Evolutionary conservation across 2,888 invertebrate genomes (phyloP).

Genomic region (Epiblema foenella): DNA sequence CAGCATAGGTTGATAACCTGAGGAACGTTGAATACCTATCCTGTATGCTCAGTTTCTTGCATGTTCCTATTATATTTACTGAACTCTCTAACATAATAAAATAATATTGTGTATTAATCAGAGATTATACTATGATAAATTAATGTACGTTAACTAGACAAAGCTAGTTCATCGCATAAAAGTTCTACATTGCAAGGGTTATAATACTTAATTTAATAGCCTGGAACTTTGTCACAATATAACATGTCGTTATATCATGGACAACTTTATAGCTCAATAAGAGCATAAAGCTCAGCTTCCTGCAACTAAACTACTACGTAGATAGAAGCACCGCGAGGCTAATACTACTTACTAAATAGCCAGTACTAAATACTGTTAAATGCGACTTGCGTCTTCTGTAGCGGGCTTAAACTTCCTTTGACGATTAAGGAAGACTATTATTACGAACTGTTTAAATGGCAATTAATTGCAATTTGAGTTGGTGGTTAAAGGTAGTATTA

Average conservation of each 20-base stretch:
- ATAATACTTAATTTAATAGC: neutral
- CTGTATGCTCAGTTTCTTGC: too few species aligned
- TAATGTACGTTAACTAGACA: neutral
- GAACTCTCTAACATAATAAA: too few species aligned
- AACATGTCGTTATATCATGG: conserved; percentile 1
- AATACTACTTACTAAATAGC: conserved; percentile 24
- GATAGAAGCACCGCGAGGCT: conserved; percentile 25
- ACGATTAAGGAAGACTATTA: conserved; percentile 16
- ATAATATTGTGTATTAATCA: too few species aligned
- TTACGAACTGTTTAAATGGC: conserved; percentile 22
- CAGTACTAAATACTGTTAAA: conserved; percentile 17
- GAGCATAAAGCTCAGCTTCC: conserved; percentile 30
- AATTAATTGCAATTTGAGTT: conserved; percentile 11
- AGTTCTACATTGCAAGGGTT: neutral
- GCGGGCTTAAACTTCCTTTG: conserved; percentile 19
- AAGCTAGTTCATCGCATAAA: neutral
- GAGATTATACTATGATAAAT: too few species aligned
- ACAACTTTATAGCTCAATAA: conserved; percentile 9
- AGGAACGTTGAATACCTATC: too few species aligned
- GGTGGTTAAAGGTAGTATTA: conserved; percentile 1
- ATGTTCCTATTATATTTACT: too few species aligned
- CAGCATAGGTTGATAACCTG: too few species aligned
- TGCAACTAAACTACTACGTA: conserved; percentile 21
- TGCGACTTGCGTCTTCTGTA: conserved; percentile 8
- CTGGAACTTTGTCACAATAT: conserved; percentile 12